phyloP scores from a whole-genome alignment of 2,797 vertebrate species.

The Rhabdomys pumilio region DNA sequence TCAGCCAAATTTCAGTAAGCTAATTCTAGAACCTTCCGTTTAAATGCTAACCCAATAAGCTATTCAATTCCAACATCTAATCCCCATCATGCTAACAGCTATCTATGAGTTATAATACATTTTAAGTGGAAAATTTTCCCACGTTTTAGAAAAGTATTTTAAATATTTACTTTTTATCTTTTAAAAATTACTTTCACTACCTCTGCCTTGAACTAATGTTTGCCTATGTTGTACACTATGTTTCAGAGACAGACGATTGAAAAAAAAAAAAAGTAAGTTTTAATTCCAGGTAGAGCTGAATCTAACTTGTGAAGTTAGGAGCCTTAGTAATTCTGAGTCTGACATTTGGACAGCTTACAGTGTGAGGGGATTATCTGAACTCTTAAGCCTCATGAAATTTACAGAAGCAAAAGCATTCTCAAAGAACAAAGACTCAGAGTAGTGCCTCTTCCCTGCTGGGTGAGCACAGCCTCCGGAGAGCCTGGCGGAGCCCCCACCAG shows the following conservation, averaged over 20 bases:
- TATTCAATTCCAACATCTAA: constrained; percentile 39
- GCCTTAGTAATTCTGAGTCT: constrained; percentile 46
- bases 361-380: constrained; percentile 67
- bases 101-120: not conserved
- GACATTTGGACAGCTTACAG: constrained; percentile 71
- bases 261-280: constrained; percentile 21
- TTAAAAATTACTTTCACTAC: constrained; percentile 58
- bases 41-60: constrained; percentile 14
- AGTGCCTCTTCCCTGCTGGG: not conserved
- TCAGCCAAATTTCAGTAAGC: constrained; percentile 20
- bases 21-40: constrained; percentile 15
- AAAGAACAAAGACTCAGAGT: constrained; percentile 68
- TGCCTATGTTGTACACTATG: constrained; percentile 24
- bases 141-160: constrained; percentile 47
- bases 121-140: constrained; percentile 64
- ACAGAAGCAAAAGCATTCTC: constrained; percentile 71
- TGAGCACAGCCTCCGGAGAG: not conserved
- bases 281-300: constrained; percentile 72
- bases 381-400: constrained; percentile 82
- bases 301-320: constrained; percentile 65
- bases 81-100: not conserved
- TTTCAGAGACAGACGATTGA: constrained; percentile 61
- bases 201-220: constrained; percentile 63
- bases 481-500: too few relatives aligned
- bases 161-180: constrained; percentile 67